These are phyloP conservation scores for Cataglyphis rosenhaueri DNA, from an alignment of 2,888 invertebrate species.

Conservation along the genomic window DNA sequence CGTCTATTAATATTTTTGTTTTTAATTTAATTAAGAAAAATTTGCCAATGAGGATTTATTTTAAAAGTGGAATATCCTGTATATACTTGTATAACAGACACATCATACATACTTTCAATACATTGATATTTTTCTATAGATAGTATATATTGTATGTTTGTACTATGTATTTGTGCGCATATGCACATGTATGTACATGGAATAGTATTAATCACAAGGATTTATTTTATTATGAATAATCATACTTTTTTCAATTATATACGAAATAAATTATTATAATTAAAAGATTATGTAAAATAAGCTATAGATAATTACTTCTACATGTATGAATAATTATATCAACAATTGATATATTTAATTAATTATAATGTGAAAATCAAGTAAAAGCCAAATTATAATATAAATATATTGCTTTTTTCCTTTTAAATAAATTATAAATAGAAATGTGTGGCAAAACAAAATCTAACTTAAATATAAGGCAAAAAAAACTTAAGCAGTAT, in stretches of 20 bases:
- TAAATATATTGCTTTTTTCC: slow-evolving; percentile 72
- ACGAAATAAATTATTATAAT: slow-evolving; percentile 58
- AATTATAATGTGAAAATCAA: slow-evolving; percentile 32
- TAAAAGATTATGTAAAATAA: slow-evolving; percentile 51
- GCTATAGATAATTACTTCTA: slow-evolving; percentile 27
- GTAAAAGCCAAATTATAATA: slow-evolving; percentile 30
- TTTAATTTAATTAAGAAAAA: neutral
- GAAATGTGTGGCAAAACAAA: slow-evolving; percentile 75
- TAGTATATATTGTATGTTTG: neutral
- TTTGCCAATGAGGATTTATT: neutral
- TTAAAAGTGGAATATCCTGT: slow-evolving; percentile 15
- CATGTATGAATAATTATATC: slow-evolving; percentile 20
- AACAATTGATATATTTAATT: slow-evolving; percentile 10
- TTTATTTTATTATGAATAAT: slow-evolving; percentile 57
- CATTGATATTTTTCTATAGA: neutral
- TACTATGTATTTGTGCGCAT: neutral
- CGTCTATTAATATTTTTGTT: neutral
- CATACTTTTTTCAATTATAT: slow-evolving; percentile 56
- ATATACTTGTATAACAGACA: slow-evolving; percentile 14
- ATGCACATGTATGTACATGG: neutral
- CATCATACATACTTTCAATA: slow-evolving; percentile 3
- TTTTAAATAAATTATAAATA: slow-evolving; percentile 79
- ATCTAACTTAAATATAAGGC: slow-evolving; percentile 42
- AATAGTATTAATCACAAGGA: slow-evolving; percentile 32
- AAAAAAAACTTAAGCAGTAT: slow-evolving; percentile 17